Conservation (phyloP, 2,797 vertebrate species). For the Sebastes aleutianus region DNA sequence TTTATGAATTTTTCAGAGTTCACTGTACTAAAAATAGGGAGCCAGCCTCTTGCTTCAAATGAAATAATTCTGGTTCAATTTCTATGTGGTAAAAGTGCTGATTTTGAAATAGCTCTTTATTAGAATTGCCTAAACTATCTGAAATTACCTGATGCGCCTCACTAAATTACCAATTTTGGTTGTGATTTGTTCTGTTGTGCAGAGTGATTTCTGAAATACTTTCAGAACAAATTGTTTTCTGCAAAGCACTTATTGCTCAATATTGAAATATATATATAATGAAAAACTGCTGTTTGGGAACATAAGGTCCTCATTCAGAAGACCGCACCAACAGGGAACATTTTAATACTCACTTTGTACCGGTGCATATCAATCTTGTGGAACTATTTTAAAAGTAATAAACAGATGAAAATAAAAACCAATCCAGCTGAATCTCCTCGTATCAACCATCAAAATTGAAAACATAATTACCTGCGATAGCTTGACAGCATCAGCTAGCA, state of each 20-base stretch:
- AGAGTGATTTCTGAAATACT: background rate
- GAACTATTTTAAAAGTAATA: background rate
- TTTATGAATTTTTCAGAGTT: slow-evolving; percentile 27
- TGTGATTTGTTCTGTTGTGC: slow-evolving; percentile 1
- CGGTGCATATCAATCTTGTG: background rate
- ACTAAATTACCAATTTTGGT: background rate
- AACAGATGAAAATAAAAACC: background rate
- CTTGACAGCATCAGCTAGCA: background rate
- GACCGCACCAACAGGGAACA: background rate
- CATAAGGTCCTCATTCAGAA: background rate
- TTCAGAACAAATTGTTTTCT: background rate
- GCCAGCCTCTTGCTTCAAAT: background rate
- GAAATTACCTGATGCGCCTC: background rate
- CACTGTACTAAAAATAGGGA: slow-evolving; percentile 7
- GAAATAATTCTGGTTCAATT: slow-evolving; percentile 11
- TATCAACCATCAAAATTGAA: background rate
- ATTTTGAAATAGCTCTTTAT: background rate
- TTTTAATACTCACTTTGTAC: background rate
- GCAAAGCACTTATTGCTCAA: background rate
- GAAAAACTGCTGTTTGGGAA: background rate
- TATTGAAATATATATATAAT: background rate
- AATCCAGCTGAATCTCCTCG: background rate
- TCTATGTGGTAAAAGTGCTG: background rate
- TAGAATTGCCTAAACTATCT: background rate
- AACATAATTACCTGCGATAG: background rate